Conservation (phyloP, 2,113 vertebrate genomes). For the Centropus unirufus region DNA sequence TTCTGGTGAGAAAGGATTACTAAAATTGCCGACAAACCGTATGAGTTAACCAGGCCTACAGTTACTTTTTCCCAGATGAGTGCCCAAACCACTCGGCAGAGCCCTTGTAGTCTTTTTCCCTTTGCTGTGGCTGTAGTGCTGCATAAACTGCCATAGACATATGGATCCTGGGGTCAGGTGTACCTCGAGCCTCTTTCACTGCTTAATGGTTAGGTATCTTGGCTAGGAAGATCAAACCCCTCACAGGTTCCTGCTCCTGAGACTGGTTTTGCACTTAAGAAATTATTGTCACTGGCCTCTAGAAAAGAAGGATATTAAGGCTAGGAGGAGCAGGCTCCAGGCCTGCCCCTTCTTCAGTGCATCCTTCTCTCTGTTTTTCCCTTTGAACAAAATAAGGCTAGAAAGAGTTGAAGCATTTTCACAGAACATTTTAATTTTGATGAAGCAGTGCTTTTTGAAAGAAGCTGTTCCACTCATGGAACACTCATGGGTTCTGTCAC, state of each 20-base stretch:
- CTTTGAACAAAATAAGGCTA: not conserved
- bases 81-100: not conserved
- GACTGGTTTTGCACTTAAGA: not conserved
- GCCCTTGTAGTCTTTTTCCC: accelerated
- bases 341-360: not conserved
- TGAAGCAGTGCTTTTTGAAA: not conserved
- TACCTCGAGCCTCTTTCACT: not conserved
- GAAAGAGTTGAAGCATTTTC: not conserved
- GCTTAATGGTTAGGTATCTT: not conserved
- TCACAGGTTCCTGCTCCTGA: not conserved
- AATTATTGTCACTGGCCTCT: not conserved
- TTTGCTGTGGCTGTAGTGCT: not conserved
- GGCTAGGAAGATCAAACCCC: not conserved
- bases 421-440: not conserved
- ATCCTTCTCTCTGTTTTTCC: not conserved
- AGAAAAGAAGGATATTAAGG: not conserved
- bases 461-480: not conserved
- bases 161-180: not conserved
- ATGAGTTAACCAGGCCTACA: not conserved
- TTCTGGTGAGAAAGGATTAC: not conserved
- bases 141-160: not conserved
- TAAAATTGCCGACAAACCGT: not conserved
- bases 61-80: not conserved
- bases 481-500: not conserved
- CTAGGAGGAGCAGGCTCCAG: not conserved